phyloP scores from a whole-genome alignment of 1,140 invertebrate genomes.

The Lepidurus packardi region DNA sequence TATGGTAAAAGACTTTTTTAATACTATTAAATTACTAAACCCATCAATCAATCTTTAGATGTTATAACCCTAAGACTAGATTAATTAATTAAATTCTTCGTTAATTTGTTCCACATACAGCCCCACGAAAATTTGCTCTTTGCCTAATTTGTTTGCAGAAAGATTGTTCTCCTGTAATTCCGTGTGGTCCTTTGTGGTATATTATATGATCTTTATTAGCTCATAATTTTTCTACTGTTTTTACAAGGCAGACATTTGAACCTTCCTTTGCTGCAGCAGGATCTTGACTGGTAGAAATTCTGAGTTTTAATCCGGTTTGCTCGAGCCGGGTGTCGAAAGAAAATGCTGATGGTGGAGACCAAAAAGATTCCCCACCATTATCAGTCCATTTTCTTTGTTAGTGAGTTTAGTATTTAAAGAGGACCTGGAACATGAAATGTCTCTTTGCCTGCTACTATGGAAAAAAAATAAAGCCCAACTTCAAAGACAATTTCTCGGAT shows the following conservation, averaged over 20 bases:
- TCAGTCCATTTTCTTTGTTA: not conserved
- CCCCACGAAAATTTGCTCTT: not conserved
- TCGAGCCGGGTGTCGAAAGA: not conserved
- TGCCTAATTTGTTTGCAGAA: not conserved
- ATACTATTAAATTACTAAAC: too few species aligned
- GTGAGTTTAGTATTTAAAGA: constrained; percentile 10
- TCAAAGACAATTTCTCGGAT: too few species aligned
- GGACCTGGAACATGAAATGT: not conserved
- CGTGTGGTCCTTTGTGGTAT: not conserved
- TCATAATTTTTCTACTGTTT: not conserved
- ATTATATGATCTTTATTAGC: not conserved
- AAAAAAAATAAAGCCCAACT: too few species aligned
- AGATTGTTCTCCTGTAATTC: not conserved
- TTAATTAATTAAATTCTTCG: not conserved
- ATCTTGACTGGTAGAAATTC: too few species aligned
- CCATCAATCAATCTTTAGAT: too few species aligned
- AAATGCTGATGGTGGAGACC: not conserved
- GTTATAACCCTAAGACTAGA: not conserved
- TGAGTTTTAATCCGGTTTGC: not conserved
- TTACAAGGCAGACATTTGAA: not conserved
- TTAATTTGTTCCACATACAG: not conserved
- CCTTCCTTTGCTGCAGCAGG: too few species aligned
- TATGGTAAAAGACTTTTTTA: too few species aligned
- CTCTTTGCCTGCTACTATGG: too few species aligned
- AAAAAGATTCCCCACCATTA: not conserved